A percentile compares a stretch with the other conserved stretches of the same genome.
phyloP scores from a whole-genome alignment of 1,140 invertebrate genomes.

The Cecropterus lyciades region DNA sequence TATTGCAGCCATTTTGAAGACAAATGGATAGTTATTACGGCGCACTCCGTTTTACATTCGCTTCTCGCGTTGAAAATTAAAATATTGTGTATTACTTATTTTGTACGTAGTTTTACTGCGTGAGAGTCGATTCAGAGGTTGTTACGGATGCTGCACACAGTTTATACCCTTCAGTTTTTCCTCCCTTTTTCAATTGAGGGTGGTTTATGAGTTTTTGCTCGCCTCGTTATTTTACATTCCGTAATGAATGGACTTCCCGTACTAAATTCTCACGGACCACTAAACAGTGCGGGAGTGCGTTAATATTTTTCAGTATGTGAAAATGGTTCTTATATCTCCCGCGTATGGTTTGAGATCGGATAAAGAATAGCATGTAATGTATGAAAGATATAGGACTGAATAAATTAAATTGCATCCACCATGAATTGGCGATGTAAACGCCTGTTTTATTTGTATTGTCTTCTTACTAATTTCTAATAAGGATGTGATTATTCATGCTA shows the following conservation, averaged over 20 bases:
- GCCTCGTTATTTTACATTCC: slow-evolving; percentile 48
- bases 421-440: slow-evolving; percentile 9
- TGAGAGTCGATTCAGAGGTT: slow-evolving; percentile 71
- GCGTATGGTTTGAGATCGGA: slow-evolving; percentile 28
- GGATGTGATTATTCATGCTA: background rate
- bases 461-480: slow-evolving; percentile 2
- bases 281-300: slow-evolving; percentile 45
- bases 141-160: slow-evolving; percentile 50
- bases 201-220: slow-evolving; percentile 40
- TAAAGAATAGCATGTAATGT: slow-evolving; percentile 1
- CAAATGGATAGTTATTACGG: slow-evolving; percentile 83
- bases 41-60: slow-evolving; percentile 79
- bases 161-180: slow-evolving; percentile 51
- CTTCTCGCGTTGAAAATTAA: slow-evolving; percentile 77
- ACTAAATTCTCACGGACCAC: slow-evolving; percentile 56
- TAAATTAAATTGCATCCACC: slow-evolving; percentile 23
- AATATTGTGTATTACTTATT: slow-evolving; percentile 82
- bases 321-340: slow-evolving; percentile 30
- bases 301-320: slow-evolving; percentile 42
- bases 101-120: slow-evolving; percentile 72
- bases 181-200: slow-evolving; percentile 43
- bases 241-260: slow-evolving; percentile 46
- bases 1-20: slow-evolving; percentile 83
- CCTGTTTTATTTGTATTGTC: slow-evolving; percentile 2
- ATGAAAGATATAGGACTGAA: slow-evolving; percentile 7